Evolutionary conservation across 2,888 invertebrate genomes (phyloP).

Genomic region (Nomada flava): DNA sequence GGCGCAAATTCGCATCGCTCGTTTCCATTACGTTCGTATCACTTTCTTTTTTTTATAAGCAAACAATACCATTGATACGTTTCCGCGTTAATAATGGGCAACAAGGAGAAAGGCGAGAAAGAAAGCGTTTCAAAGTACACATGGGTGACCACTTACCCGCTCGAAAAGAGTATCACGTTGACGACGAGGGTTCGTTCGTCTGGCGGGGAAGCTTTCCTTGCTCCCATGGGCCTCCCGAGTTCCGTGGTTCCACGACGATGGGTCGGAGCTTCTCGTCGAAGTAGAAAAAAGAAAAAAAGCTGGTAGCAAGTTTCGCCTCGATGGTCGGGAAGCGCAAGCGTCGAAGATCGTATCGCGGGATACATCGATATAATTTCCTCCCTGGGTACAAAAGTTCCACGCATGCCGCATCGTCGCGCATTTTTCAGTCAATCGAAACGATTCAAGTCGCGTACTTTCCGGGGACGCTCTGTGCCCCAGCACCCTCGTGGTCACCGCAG

Average conservation of each 20-base stretch:
- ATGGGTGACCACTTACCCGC: conserved; percentile 67
- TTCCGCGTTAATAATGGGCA: conserved; percentile 51
- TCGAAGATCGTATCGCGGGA: conserved; percentile 55
- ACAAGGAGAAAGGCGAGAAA: background rate
- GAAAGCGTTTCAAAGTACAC: conserved; percentile 51
- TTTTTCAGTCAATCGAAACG: too few relatives aligned
- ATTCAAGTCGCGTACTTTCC: background rate
- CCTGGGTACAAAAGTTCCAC: background rate
- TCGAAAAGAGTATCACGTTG: conserved; percentile 56
- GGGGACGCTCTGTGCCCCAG: background rate
- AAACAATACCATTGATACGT: conserved; percentile 5
- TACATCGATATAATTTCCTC: conserved; percentile 23
- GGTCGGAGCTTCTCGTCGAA: conserved; percentile 42
- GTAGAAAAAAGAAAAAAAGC: conserved; percentile 30
- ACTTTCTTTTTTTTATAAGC: background rate
- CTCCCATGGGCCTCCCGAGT: conserved; percentile 64
- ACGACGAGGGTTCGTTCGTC: conserved; percentile 44
- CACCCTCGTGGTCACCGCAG: conserved; percentile 66
- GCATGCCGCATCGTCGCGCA: background rate
- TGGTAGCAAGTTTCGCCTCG: background rate
- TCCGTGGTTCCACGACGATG: conserved; percentile 56
- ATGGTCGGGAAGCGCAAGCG: conserved; percentile 51
- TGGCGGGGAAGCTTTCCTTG: conserved; percentile 43
- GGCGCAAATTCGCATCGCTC: background rate
- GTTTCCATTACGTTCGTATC: background rate